phyloP scores from a whole-genome alignment of 23 tunicate species.

The Trididemnum clinides region DNA sequence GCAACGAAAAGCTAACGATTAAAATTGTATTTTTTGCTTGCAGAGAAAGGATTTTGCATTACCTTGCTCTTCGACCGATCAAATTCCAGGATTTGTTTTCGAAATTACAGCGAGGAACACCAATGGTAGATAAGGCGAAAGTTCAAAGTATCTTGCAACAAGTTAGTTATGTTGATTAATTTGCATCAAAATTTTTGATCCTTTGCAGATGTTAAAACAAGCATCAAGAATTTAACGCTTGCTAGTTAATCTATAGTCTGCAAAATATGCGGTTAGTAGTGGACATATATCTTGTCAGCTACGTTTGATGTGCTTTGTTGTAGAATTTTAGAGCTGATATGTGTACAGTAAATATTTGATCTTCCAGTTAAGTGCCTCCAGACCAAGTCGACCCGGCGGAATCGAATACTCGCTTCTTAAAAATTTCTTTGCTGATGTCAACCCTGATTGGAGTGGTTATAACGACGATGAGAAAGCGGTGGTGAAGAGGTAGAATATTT shows the following conservation, averaged over 20 bases:
- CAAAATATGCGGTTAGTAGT: too few relatives aligned
- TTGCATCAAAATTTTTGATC: too few relatives aligned
- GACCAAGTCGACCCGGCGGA: constrained; percentile 36
- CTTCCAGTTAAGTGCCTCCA: constrained; percentile 50
- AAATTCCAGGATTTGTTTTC: constrained; percentile 55
- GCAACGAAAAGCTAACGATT: too few relatives aligned
- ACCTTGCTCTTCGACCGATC: constrained; percentile 62
- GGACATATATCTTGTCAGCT: too few relatives aligned
- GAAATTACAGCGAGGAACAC: constrained; percentile 36
- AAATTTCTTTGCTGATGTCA: constrained; percentile 42
- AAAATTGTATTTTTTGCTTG: background rate
- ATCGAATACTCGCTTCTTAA: constrained; percentile 41
- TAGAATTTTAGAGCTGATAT: too few relatives aligned
- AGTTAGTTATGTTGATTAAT: constrained; percentile 1
- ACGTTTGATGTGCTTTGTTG: too few relatives aligned
- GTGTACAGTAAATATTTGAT: too few relatives aligned
- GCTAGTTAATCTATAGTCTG: too few relatives aligned
- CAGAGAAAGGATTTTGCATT: constrained; percentile 67
- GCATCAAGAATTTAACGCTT: too few relatives aligned
- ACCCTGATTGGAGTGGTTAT: constrained; percentile 73
- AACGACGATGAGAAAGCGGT: constrained; percentile 55
- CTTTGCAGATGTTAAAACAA: too few relatives aligned
- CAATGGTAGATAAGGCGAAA: constrained; percentile 39
- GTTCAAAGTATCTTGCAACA: constrained; percentile 51
- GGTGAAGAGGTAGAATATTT: constrained; percentile 64